These are phyloP conservation scores for Plebejus argus DNA, from an alignment of 2,888 invertebrate species.

Conservation along the genomic window DNA sequence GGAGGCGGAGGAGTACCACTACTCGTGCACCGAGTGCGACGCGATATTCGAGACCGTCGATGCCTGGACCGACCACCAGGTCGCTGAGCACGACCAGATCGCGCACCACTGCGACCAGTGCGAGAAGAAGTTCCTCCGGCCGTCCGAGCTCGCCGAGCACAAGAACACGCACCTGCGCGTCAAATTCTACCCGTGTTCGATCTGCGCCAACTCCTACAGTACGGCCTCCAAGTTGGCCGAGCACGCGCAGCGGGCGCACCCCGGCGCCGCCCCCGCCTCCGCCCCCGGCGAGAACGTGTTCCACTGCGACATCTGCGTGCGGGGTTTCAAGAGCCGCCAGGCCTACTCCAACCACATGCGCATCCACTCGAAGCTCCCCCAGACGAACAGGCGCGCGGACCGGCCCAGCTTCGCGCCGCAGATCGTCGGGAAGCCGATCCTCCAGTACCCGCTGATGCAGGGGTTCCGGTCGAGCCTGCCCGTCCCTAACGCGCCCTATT, in stretches of 20 bases:
- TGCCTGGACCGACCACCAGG: slow-evolving; percentile 81
- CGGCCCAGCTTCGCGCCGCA: slow-evolving; percentile 66
- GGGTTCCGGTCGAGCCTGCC: slow-evolving; percentile 63
- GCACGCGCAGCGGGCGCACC: slow-evolving; percentile 76
- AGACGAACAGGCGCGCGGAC: slow-evolving; percentile 69
- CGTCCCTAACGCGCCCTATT: slow-evolving; percentile 76
- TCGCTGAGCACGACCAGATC: slow-evolving; percentile 77
- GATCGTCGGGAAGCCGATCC: slow-evolving; percentile 70
- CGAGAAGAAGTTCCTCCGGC: slow-evolving; percentile 81
- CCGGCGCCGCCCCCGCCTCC: slow-evolving; percentile 57
- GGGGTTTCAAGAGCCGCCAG: slow-evolving; percentile 80
- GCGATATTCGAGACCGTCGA: slow-evolving; percentile 79
- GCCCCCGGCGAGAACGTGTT: slow-evolving; percentile 61
- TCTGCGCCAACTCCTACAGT: slow-evolving; percentile 82
- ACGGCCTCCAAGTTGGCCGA: slow-evolving; percentile 82
- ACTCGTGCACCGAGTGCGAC: slow-evolving; percentile 82
- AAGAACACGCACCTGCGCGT: slow-evolving; percentile 84
- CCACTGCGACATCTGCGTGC: slow-evolving; percentile 81
- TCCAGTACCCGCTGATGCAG: slow-evolving; percentile 62
- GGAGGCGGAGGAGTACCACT: slow-evolving; percentile 77
- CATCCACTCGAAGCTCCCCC: slow-evolving; percentile 76
- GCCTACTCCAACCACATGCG: slow-evolving; percentile 80
- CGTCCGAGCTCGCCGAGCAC: slow-evolving; percentile 83
- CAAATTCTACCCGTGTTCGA: slow-evolving; percentile 82
- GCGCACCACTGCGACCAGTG: slow-evolving; percentile 83